These are phyloP conservation scores for Rhorus exstirpatorius DNA, from an alignment of 2,888 invertebrate genomes.

Conservation along the genomic window DNA sequence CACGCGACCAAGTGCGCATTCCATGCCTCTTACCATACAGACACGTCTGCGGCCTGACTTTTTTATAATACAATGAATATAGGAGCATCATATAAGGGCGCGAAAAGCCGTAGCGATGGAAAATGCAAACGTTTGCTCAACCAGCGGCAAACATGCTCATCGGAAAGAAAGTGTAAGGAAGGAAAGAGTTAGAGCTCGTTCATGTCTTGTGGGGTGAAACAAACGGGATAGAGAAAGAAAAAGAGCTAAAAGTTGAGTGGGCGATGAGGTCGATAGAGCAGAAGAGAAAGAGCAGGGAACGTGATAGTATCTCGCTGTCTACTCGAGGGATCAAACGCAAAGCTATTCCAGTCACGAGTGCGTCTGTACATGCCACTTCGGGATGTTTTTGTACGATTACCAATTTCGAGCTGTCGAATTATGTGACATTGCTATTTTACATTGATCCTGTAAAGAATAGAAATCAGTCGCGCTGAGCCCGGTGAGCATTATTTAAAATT, in stretches of 20 bases:
- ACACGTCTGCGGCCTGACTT: conserved; percentile 30
- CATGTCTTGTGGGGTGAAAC: conserved; percentile 40
- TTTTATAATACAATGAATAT: conserved; percentile 49
- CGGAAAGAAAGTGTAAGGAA: conserved; percentile 54
- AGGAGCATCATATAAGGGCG: conserved; percentile 15
- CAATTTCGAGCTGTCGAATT: neutral
- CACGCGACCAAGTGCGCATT: conserved; percentile 48
- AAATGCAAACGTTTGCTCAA: conserved; percentile 72
- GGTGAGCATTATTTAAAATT: neutral
- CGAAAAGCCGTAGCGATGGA: conserved; percentile 45
- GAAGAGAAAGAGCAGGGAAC: conserved; percentile 62
- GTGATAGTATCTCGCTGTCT: conserved; percentile 55
- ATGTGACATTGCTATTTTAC: conserved; percentile 8
- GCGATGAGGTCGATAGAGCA: conserved; percentile 42
- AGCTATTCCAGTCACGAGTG: conserved; percentile 46
- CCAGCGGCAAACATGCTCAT: conserved; percentile 69
- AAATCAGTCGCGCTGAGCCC: neutral
- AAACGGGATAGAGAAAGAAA: conserved; percentile 36
- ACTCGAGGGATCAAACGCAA: conserved; percentile 55
- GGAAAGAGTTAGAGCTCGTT: conserved; percentile 51
- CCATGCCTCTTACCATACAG: conserved; percentile 8
- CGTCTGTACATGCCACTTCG: conserved; percentile 15
- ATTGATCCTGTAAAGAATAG: conserved; percentile 1
- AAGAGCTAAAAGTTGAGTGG: conserved; percentile 50
- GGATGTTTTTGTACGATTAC: conserved; percentile 25